Base-by-base conservation (phyloP, 1,140 invertebrate genomes). In the Calliopsis andreniformis region DNA sequence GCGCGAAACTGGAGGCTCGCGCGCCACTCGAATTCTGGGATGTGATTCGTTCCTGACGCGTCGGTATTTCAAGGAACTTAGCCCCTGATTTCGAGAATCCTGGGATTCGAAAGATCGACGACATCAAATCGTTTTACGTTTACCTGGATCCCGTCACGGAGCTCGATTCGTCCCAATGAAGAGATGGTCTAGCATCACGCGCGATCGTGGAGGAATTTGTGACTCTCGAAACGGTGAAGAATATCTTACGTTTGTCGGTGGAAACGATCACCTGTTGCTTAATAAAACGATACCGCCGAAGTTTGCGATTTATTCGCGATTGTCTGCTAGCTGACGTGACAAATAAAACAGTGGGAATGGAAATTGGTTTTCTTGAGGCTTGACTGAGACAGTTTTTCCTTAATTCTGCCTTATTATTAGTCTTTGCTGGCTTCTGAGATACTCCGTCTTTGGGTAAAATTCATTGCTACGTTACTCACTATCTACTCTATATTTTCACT, bases 251-350 rank as follows among this genome's bases (percentile, higher is more conserved):
- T 30, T 3, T 23, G 16, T 6, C 53, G n/a, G 7, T 23, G 14
- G 32, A 49, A 49, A 12, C n/a, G 32, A 69, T 81, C 77, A 82
- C 80, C 80, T 82, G 80, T 82, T 82, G 80, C 80, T 80, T 67
- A 76, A 78, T 78, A 68, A 72, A 2, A 51, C 67, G 53, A 51
- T 63, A 71, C 45, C 49, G 45, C 43, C 20, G 45, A 62, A 63
- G 64, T 67, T 78, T 71, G 67, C 79, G 55, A 80, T 78, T 80
- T 71, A 72, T 67, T 78, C 53, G 28, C 10, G 35, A 23, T 23
- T 18, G 10, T 47, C 18, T 28, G n/a, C n/a, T 23, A 10, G n/a
- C 18, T 14, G 6, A 18, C 42, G 39, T 3, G 1, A 16, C 14
- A 18, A 58, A 32, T 39, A 30, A 47, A 63, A 45, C 25, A 63